Evolutionary conservation across 2,888 invertebrate species (phyloP).

Genomic region (Cenopis cana): DNA sequence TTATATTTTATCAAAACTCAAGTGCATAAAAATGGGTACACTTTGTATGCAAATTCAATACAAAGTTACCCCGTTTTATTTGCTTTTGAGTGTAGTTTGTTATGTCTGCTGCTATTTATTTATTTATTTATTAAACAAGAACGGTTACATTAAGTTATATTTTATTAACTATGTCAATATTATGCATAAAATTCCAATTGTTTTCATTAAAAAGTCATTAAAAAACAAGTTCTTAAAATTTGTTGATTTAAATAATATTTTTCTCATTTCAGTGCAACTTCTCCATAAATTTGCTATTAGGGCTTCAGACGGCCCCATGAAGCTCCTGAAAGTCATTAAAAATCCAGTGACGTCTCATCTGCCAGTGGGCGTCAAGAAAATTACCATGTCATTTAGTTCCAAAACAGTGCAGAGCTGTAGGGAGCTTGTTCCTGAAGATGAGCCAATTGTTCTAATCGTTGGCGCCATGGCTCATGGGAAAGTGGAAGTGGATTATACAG

Average conservation of each 20-base stretch:
- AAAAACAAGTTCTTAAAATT: no score
- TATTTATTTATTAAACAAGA: no score
- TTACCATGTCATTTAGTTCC: conserved; percentile 95
- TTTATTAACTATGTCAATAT: no score
- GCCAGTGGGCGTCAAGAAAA: conserved; percentile 96
- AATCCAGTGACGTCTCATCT: conserved; percentile 98
- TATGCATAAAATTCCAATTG: no score
- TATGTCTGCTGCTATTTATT: not conserved
- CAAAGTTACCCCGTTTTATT: no score
- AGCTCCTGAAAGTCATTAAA: conserved; percentile 97
- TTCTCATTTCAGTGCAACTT: conserved; percentile 92
- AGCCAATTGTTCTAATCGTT: conserved; percentile 95
- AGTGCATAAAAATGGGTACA: no score
- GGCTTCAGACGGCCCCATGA: conserved; percentile 95
- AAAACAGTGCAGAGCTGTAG: conserved; percentile 88
- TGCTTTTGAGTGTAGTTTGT: no score
- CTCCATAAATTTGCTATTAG: conserved; percentile 97
- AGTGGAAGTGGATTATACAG: conserved; percentile 94
- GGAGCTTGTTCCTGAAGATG: conserved; percentile 91
- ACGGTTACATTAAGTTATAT: no score
- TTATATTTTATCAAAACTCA: no score
- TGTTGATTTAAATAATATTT: conserved; percentile 3
- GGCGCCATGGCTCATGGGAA: conserved; percentile 99
- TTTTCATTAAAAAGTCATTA: no score
- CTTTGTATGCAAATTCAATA: no score